These are phyloP conservation scores for Tenrec ecaudatus DNA, from an alignment of 2,113 vertebrate genomes.

Conservation along the genomic window DNA sequence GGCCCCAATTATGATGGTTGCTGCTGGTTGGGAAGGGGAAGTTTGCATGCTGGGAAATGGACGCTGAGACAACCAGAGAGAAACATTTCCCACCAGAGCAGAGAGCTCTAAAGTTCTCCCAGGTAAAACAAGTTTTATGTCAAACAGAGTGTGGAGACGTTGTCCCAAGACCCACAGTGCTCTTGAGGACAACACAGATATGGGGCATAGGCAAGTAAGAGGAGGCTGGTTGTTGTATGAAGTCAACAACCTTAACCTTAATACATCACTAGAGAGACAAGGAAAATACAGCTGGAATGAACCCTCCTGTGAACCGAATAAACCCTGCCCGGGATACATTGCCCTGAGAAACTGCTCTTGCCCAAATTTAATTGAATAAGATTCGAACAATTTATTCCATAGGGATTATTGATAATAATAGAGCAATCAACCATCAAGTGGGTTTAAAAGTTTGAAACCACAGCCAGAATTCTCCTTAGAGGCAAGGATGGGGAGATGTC, in stretches of 20 bases:
- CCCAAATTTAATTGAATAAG: background rate
- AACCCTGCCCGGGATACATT: background rate
- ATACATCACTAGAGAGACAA: background rate
- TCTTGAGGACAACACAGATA: background rate
- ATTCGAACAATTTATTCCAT: background rate
- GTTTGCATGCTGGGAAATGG: background rate
- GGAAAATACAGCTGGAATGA: background rate
- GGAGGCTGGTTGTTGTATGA: background rate
- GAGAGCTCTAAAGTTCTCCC: background rate
- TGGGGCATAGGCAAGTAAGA: background rate
- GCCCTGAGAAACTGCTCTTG: background rate
- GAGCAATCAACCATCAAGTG: background rate
- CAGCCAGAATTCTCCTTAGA: too few species aligned
- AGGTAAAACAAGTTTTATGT: background rate
- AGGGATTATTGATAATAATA: background rate
- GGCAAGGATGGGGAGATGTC: too few species aligned
- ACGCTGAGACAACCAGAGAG: background rate
- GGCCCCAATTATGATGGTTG: too few species aligned
- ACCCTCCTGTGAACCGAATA: background rate
- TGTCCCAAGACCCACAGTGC: background rate
- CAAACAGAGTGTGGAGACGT: background rate
- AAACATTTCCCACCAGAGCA: background rate
- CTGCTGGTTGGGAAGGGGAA: background rate
- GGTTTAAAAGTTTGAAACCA: too few species aligned
- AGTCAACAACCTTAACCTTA: background rate